Percentiles rank a stretch among this genome's conserved stretches.
phyloP scores from a whole-genome alignment of 2,888 invertebrate species.

The Bhutanitis thaidina region DNA sequence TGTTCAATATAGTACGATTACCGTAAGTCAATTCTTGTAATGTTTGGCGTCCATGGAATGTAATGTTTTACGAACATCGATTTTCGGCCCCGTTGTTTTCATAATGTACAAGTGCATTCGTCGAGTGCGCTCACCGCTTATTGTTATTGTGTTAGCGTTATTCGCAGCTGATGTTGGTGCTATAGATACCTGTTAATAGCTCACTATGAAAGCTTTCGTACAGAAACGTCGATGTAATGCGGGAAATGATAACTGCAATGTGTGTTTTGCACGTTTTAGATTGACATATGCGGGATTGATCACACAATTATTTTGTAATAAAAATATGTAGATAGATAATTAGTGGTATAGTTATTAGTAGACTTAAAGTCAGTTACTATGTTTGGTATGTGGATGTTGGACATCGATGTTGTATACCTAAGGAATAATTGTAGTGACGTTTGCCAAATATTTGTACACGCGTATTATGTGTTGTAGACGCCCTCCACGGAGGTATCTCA shows the following conservation, averaged over 20 bases:
- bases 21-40: conserved; percentile 69
- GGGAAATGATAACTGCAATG: conserved; percentile 35
- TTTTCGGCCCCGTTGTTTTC: conserved; percentile 26
- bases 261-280: neutral
- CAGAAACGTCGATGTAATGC: conserved; percentile 17
- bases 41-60: conserved; percentile 62
- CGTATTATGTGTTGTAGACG: conserved; percentile 48
- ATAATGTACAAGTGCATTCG: conserved; percentile 19
- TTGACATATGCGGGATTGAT: conserved; percentile 25
- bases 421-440: conserved; percentile 46
- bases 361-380: conserved; percentile 61
- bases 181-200: conserved; percentile 49
- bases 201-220: conserved; percentile 29
- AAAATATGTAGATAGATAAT: conserved; percentile 55
- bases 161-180: conserved; percentile 74
- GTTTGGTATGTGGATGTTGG: conserved; percentile 47
- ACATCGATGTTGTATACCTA: conserved; percentile 43
- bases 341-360: conserved; percentile 39
- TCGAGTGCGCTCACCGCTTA: conserved; percentile 24
- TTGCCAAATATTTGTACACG: conserved; percentile 66
- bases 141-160: conserved; percentile 47
- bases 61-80: conserved; percentile 26
- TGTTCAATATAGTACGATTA: conserved; percentile 71
- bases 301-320: conserved; percentile 36
- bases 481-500: conserved; percentile 60